Percentiles rank a stretch among this genome's conserved stretches.
These are phyloP conservation scores for Ophion obscuratus DNA, from an alignment of 2,888 invertebrate species.

Conservation along the genomic window DNA sequence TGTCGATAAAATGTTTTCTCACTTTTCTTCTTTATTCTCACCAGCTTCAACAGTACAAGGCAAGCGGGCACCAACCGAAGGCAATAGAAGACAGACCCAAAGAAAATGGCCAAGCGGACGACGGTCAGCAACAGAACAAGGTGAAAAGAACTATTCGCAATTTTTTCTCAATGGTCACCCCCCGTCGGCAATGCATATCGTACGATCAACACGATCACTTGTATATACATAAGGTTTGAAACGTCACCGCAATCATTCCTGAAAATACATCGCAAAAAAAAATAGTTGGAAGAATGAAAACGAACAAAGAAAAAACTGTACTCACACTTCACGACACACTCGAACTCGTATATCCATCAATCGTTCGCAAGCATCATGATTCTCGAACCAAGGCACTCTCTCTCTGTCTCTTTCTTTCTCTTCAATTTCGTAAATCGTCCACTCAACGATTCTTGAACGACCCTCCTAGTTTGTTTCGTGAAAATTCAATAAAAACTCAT, in stretches of 20 bases:
- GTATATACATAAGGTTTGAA: conserved; percentile 12
- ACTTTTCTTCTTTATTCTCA: conserved; percentile 71
- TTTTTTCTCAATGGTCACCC: conserved; percentile 18
- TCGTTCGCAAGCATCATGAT: conserved; percentile 50
- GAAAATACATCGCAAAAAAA: conserved; percentile 18
- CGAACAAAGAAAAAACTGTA: not conserved
- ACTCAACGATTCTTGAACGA: not conserved
- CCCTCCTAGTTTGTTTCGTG: too few relatives aligned
- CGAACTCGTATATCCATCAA: conserved; percentile 38
- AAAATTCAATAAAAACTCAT: too few relatives aligned
- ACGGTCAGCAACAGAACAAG: conserved; percentile 86
- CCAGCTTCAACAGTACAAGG: conserved; percentile 93
- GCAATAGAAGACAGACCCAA: conserved; percentile 88
- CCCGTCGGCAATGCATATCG: not conserved
- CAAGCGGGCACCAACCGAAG: conserved; percentile 88
- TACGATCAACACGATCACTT: conserved; percentile 5
- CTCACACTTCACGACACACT: conserved; percentile 48
- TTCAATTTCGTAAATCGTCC: not conserved
- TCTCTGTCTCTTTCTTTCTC: conserved; percentile 5
- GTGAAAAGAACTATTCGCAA: conserved; percentile 77
- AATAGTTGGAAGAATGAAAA: not conserved
- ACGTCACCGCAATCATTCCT: conserved; percentile 18
- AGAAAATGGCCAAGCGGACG: conserved; percentile 91
- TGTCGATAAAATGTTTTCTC: too few relatives aligned
- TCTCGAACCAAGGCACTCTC: conserved; percentile 16